Base-by-base conservation (phyloP, 2,113 vertebrate species). In the Chrysochloris asiatica region DNA sequence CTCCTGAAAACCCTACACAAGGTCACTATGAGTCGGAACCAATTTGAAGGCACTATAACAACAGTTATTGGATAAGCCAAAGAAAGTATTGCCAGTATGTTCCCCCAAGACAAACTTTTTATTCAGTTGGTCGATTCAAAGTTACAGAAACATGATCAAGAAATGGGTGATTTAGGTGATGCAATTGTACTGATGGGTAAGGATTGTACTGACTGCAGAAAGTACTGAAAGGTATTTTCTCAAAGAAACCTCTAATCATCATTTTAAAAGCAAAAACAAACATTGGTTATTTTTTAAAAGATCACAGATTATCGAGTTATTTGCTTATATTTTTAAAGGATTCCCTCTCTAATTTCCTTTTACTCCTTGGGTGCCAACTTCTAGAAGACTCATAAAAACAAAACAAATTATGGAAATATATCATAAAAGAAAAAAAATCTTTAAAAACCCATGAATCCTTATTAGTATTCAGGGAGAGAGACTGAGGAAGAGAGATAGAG, bases 311-410 rank as follows among this genome's bases (percentile, higher is more conserved):
- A 72, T 48, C 9, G 36, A 14, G 28, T 16, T 4, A 71, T 56
- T 33, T 28, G 30, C 52, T 33, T 21, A 52, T 17, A 88, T 80
- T 81, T 85, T 80, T 30, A 76, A 81, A 89, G 22, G 8, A 33
- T 3, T 59, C 6, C 5, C 65, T 52, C 52, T 50, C 38, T 63
- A 41, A 11, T 56, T 47, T 6, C 73, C 22, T 72, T 85, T 26
- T 33, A 10, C 17, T 69, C 1, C 82, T 3, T 26, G 33, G 67
- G 3, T 33, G 14, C 41, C 22, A n/a, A 43, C 13, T 87, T 90
- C 76, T 83, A 56, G 45, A 83, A 82, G 59, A 76, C 16, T 88
- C 92, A 72, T 16, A 83, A 90, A 92, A 63, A 63, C 30, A 88
- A n/a, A n/a, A n/a, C n/a, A n/a, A n/a, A n/a, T n/a, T n/a, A n/a